Evolutionary conservation across 2,888 invertebrate species (phyloP), one percentile per base, ranked within the genome.

Genomic region (Pristionchus arcanus): DNA sequence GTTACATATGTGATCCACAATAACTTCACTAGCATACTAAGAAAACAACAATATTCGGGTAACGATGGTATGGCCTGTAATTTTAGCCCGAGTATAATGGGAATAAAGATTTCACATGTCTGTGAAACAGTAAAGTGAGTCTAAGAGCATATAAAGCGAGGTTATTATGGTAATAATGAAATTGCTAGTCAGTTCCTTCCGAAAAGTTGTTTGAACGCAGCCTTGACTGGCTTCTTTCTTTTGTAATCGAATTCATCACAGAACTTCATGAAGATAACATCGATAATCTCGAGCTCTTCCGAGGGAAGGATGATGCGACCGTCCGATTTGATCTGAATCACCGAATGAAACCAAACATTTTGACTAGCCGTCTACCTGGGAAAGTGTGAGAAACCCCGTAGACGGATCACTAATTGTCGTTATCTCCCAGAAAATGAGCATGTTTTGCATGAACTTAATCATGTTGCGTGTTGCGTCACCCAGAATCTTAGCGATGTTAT

Each of bases 181-280:
- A 74, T 74, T 37, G 74, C 21, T 42, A 74, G 63, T 74, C 21
- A 74, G 53, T 31, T 53, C 28, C 55, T 53, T 42, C 31, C 68
- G 87, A 87, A 87, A 9, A 87, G 7, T 42, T 87, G 66, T 7
- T 37, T 37, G 53, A 87, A 42, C 9, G 87, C 68, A n/a, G 31
- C 25, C 28, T 87, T 87, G n/a, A 87, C 53, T n/a, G 87, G 63
- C 31, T 87, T 87, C 87, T 87, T 87, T 31, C 68, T 66, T 49
- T 87, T 87, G 42, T 66, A 42, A 19, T 53, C 55, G 19, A 31
- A 15, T 19, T 19, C 37, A 21, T 85, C 59, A 13, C 31, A 34
- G 59, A 85, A 66, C 15, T 87, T 25, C 34, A 37, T 16, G 87
- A 87, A 87, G 1, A 68, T 87, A 4, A n/a, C 42, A 68, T 87